phyloP scores from a whole-genome alignment of 2,797 vertebrate genomes.

The Thunnus albacares region DNA sequence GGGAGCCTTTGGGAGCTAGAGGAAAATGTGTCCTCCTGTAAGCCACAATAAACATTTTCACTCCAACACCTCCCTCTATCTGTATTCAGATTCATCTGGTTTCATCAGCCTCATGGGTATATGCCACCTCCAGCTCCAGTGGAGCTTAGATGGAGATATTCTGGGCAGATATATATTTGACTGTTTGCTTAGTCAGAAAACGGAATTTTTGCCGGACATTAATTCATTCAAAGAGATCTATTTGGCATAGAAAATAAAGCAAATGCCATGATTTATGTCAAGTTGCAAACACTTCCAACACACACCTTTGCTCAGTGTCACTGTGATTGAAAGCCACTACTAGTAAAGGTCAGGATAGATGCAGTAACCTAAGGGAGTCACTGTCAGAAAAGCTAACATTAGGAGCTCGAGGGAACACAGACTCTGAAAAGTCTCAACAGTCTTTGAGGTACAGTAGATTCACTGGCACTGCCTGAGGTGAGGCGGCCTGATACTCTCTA shows the following conservation, averaged over 20 bases:
- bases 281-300: neutral
- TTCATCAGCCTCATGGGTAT: constrained; percentile 6
- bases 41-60: neutral
- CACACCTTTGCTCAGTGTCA: neutral
- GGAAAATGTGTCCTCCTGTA: neutral
- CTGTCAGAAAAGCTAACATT: constrained; percentile 6
- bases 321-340: neutral
- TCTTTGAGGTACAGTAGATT: neutral
- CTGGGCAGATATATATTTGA: neutral
- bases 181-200: neutral
- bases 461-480: neutral
- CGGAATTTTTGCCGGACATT: neutral
- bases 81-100: neutral
- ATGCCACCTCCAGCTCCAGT: neutral
- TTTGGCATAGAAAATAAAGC: neutral
- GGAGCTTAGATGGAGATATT: neutral
- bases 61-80: neutral
- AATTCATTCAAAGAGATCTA: neutral
- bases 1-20: neutral
- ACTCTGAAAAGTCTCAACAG: neutral
- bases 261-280: neutral
- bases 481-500: constrained; percentile 10
- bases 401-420: neutral
- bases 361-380: neutral
- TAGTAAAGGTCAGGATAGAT: constrained; percentile 13